A percentile compares a stretch with the other conserved stretches of the same genome.
Evolutionary conservation across 1,140 invertebrate genomes (phyloP).

Genomic region (Belonocnema kinseyi): DNA sequence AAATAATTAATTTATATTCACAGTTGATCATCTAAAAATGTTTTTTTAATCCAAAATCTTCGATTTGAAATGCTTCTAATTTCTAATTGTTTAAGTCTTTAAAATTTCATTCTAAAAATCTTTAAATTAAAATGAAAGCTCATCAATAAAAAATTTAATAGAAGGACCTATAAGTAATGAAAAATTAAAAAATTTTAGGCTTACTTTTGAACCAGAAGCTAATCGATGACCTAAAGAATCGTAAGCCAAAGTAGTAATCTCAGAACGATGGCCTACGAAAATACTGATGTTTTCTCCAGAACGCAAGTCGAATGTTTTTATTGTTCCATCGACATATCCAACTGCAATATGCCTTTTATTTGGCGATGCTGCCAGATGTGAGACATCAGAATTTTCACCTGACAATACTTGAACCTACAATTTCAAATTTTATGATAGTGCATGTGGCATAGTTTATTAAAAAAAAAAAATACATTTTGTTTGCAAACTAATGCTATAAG

Average conservation of each 20-base stretch:
- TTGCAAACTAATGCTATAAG: neutral
- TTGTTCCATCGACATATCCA: constrained; percentile 93
- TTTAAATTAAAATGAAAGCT: too few relatives aligned
- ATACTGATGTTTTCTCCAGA: constrained; percentile 84
- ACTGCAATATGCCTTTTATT: constrained; percentile 88
- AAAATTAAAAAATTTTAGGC: constrained; percentile 38
- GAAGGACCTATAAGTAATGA: too few relatives aligned
- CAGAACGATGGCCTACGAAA: constrained; percentile 92
- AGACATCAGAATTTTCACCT: constrained; percentile 87
- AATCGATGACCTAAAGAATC: constrained; percentile 87
- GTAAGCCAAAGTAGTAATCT: constrained; percentile 88
- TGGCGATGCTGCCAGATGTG: constrained; percentile 82
- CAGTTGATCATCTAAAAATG: too few relatives aligned
- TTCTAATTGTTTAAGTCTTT: too few relatives aligned
- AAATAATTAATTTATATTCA: too few relatives aligned
- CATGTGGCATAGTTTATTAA: too few relatives aligned
- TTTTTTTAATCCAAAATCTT: too few relatives aligned
- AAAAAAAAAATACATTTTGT: too few relatives aligned
- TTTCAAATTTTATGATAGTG: constrained; percentile 1
- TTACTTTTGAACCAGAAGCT: constrained; percentile 91
- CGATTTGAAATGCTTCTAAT: too few relatives aligned
- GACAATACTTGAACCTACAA: constrained; percentile 82
- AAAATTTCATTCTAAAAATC: too few relatives aligned
- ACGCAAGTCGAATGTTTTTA: constrained; percentile 87
- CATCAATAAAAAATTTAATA: too few relatives aligned